These are phyloP conservation scores for Miltochrista miniata DNA, from an alignment of 2,888 invertebrate species.

Conservation along the genomic window DNA sequence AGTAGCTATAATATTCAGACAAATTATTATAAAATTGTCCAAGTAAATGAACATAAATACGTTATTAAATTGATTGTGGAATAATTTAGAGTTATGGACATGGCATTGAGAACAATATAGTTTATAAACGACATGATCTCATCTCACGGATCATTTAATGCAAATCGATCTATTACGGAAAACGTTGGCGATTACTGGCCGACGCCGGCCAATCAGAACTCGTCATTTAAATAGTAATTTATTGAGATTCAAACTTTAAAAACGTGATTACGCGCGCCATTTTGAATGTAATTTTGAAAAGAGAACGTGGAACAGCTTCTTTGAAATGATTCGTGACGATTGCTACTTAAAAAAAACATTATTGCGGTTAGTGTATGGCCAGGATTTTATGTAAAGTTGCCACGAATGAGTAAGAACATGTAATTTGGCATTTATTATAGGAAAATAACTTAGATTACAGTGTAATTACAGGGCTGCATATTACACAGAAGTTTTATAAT, in stretches of 20 bases:
- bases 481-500: slow-evolving; percentile 42
- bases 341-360: slow-evolving; percentile 47
- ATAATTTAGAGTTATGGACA: slow-evolving; percentile 42
- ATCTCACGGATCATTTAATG: slow-evolving; percentile 78
- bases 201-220: slow-evolving; percentile 59
- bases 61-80: slow-evolving; percentile 43
- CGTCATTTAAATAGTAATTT: slow-evolving; percentile 70
- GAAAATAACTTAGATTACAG: slow-evolving; percentile 56
- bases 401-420: slow-evolving; percentile 41
- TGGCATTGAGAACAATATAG: slow-evolving; percentile 61
- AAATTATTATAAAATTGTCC: slow-evolving; percentile 37
- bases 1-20: slow-evolving; percentile 28
- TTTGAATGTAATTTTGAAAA: slow-evolving; percentile 70
- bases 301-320: slow-evolving; percentile 64
- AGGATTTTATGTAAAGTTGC: slow-evolving; percentile 45
- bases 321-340: slow-evolving; percentile 50
- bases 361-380: slow-evolving; percentile 48
- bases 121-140: slow-evolving; percentile 65
- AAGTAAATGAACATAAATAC: slow-evolving; percentile 54
- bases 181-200: slow-evolving; percentile 62
- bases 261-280: slow-evolving; percentile 67
- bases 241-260: slow-evolving; percentile 75
- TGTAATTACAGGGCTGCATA: slow-evolving; percentile 41
- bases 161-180: slow-evolving; percentile 77
- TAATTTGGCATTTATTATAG: slow-evolving; percentile 63